Percentiles rank a stretch among this genome's conserved stretches.
Evolutionary conservation across 2,113 vertebrate genomes (phyloP).

Genomic region (Hypocryptadius cinnamomeus): DNA sequence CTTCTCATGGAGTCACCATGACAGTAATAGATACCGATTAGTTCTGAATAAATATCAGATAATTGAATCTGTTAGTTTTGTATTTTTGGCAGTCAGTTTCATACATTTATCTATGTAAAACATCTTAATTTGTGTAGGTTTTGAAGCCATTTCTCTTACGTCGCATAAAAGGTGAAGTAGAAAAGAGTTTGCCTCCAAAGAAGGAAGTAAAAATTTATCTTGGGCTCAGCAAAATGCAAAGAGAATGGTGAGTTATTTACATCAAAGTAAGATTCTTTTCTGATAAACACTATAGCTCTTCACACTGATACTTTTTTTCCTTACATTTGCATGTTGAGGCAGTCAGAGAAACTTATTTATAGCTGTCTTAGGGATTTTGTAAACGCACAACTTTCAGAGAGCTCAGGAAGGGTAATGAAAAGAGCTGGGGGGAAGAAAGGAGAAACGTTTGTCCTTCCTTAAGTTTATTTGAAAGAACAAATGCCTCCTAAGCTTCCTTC

Average conservation of each 20-base stretch:
- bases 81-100: neutral
- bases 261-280: neutral
- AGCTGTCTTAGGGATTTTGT: neutral
- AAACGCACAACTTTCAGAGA: neutral
- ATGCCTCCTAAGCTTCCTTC: neutral
- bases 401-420: neutral
- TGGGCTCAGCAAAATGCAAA: constrained; percentile 88
- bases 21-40: neutral
- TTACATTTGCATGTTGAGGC: neutral
- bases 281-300: neutral
- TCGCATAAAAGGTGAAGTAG: constrained; percentile 88
- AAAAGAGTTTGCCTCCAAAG: constrained; percentile 87
- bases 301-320: neutral
- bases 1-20: neutral
- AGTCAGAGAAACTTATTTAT: neutral
- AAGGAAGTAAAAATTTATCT: constrained; percentile 90
- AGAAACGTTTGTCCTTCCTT: neutral
- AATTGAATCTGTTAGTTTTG: neutral
- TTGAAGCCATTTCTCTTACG: constrained; percentile 86
- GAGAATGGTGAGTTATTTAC: constrained; percentile 79
- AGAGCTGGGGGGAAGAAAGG: neutral
- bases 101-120: neutral
- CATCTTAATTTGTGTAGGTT: constrained; percentile 68
- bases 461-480: neutral
- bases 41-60: neutral